Evolutionary conservation across 2,888 invertebrate species (phyloP).

Genomic region (Spicauda simplicius): DNA sequence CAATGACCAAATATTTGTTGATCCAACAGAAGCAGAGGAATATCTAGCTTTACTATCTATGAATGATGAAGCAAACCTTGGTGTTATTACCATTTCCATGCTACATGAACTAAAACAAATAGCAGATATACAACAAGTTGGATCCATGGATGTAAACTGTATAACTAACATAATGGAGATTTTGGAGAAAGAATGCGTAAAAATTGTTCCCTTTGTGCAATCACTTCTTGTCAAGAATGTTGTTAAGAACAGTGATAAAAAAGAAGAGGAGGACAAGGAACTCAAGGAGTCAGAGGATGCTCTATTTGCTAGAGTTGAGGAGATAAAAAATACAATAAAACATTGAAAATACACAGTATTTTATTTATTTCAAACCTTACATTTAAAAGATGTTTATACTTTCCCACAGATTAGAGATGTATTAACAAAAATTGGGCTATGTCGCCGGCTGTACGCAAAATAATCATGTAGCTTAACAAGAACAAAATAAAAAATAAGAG

Average conservation of each 20-base stretch:
- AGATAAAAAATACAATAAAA: neutral
- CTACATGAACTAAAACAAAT: no score
- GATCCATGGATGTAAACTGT: no score
- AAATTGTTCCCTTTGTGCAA: conserved; percentile 85
- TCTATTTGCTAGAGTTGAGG: neutral
- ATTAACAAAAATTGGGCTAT: no score
- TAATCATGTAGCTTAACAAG: no score
- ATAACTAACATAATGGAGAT: no score
- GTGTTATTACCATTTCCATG: conserved; percentile 47
- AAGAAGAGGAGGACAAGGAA: conserved; percentile 40
- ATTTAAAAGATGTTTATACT: no score
- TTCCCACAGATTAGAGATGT: no score
- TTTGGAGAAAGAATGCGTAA: no score
- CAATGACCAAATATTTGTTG: conserved; percentile 86
- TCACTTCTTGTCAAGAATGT: conserved; percentile 75
- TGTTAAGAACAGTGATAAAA: conserved; percentile 79
- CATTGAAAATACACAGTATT: neutral
- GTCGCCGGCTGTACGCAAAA: no score
- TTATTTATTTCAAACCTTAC: neutral
- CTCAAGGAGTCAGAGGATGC: neutral
- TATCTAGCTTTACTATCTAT: conserved; percentile 55
- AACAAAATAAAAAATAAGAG: no score
- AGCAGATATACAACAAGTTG: no score
- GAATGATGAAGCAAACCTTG: conserved; percentile 61
- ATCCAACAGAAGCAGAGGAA: conserved; percentile 87